Evolutionary conservation across 2,113 vertebrate species (phyloP).

Genomic region (Elgaria multicarinata): DNA sequence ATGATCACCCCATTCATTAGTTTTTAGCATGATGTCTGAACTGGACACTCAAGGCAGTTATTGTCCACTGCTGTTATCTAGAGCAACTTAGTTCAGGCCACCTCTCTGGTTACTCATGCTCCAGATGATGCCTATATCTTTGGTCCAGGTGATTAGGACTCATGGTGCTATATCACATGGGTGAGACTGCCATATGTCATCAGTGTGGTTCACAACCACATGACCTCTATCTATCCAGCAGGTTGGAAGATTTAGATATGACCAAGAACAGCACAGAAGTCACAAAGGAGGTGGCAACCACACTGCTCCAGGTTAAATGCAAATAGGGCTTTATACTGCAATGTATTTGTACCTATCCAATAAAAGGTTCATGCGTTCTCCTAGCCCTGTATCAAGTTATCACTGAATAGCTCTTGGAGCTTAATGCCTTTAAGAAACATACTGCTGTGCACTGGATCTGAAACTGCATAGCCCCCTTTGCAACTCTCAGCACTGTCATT

Average conservation of each 20-base stretch:
- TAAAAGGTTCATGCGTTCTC: not conserved
- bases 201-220: too few relatives aligned
- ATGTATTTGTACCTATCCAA: not conserved
- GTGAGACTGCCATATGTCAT: too few relatives aligned
- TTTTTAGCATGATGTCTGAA: too few relatives aligned
- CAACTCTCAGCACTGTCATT: not conserved
- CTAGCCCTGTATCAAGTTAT: not conserved
- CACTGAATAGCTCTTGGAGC: not conserved
- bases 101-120: too few relatives aligned
- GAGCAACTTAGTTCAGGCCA: too few relatives aligned
- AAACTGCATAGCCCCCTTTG: not conserved
- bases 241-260: not conserved
- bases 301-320: not conserved
- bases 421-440: not conserved
- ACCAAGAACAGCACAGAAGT: not conserved
- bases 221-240: too few relatives aligned
- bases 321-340: not conserved
- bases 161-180: too few relatives aligned
- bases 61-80: too few relatives aligned
- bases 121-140: too few relatives aligned
- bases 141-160: too few relatives aligned
- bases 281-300: not conserved
- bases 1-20: too few relatives aligned
- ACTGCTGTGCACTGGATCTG: rapidly evolving
- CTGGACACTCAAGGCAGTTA: too few relatives aligned